Conservation (phyloP, 2,797 vertebrate species). For the Coregonus suidteri region DNA sequence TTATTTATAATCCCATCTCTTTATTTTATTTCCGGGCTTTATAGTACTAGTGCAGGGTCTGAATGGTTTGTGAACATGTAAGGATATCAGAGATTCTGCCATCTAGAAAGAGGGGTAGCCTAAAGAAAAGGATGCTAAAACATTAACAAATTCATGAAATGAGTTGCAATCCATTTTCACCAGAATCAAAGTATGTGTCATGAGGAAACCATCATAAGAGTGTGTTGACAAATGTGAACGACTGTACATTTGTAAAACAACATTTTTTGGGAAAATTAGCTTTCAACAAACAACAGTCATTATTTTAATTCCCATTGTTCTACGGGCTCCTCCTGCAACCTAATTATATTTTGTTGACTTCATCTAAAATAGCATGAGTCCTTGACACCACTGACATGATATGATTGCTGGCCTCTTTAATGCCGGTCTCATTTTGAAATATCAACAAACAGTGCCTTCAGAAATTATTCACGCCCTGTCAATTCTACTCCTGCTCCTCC, state of each 20-base stretch:
- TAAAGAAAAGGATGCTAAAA: slow-evolving; percentile 25
- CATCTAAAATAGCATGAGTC: neutral
- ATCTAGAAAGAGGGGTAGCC: neutral
- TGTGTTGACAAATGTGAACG: slow-evolving; percentile 43
- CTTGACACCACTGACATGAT: neutral
- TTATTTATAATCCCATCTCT: neutral
- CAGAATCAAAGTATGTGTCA: slow-evolving; percentile 23
- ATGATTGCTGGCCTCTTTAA: neutral
- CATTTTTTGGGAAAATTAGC: neutral
- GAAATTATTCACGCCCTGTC: too few species aligned
- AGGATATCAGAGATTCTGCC: neutral
- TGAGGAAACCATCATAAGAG: slow-evolving; percentile 42
- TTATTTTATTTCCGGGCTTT: neutral
- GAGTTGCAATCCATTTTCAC: slow-evolving; percentile 41
- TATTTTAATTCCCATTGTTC: slow-evolving; percentile 13
- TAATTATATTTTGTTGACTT: slow-evolving; percentile 41
- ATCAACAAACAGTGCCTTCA: neutral
- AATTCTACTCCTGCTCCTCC: too few species aligned
- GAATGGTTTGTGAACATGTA: neutral
- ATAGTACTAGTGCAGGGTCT: neutral
- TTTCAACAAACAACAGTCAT: neutral
- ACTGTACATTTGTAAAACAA: slow-evolving; percentile 45
- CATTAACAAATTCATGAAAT: slow-evolving; percentile 42
- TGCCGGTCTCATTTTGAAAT: neutral
- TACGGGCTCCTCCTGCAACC: slow-evolving; percentile 48